Evolutionary conservation across 2,888 invertebrate genomes (phyloP).

Genomic region (Falcaria lacertinaria): DNA sequence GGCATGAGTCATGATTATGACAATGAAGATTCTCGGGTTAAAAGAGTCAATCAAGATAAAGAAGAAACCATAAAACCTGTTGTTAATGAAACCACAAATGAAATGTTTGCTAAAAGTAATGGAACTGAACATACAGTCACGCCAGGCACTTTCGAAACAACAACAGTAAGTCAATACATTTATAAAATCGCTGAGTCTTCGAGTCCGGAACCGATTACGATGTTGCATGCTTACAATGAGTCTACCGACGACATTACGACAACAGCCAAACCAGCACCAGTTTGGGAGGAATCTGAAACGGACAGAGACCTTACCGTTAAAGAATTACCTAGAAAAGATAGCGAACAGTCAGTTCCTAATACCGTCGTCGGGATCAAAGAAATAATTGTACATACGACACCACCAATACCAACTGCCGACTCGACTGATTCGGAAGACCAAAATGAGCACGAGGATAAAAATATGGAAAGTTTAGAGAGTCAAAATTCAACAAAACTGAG

Average conservation of each 20-base stretch:
- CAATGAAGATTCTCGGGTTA: conserved; percentile 52
- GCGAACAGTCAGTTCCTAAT: conserved; percentile 11
- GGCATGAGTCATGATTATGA: conserved; percentile 61
- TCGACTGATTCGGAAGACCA: conserved; percentile 8
- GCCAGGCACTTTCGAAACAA: conserved; percentile 37
- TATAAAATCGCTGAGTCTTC: conserved; percentile 45
- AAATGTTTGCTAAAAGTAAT: not conserved
- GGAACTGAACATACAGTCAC: conserved; percentile 12
- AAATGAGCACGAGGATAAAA: conserved; percentile 5
- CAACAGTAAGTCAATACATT: conserved; percentile 59
- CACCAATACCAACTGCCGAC: conserved; percentile 14
- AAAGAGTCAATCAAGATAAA: conserved; percentile 50
- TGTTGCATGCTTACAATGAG: not conserved
- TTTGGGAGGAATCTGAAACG: conserved; percentile 56
- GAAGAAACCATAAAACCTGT: conserved; percentile 13
- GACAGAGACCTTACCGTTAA: conserved; percentile 29
- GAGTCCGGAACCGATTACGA: conserved; percentile 12
- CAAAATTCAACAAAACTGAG: conserved; percentile 45
- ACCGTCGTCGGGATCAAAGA: conserved; percentile 13
- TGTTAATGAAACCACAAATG: conserved; percentile 7
- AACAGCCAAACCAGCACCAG: conserved; percentile 51
- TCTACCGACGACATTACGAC: conserved; percentile 5
- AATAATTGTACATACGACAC: conserved; percentile 14
- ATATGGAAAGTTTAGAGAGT: conserved; percentile 1
- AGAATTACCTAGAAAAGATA: conserved; percentile 21